Conservation (phyloP, 2,888 invertebrate genomes). For the Xestia sexstrigata region DNA sequence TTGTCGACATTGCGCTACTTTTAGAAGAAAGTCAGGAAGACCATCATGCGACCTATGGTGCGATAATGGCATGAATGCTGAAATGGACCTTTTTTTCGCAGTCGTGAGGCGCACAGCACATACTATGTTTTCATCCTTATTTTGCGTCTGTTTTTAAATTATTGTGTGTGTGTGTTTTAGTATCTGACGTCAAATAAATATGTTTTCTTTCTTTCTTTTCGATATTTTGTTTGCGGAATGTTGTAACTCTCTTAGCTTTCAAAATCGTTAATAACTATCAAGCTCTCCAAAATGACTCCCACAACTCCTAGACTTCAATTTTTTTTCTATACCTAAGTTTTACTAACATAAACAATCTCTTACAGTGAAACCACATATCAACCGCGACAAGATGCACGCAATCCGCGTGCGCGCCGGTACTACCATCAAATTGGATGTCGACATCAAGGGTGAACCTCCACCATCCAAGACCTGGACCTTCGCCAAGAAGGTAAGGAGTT, state of each 20-base stretch:
- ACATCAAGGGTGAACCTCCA: constrained; percentile 99
- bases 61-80: no score
- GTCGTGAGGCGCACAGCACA: no score
- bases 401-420: constrained; percentile 97
- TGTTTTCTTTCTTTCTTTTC: no score
- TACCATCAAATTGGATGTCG: constrained; percentile 97
- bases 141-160: no score
- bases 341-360: background rate
- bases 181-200: no score
- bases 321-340: no score
- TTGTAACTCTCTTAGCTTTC: background rate
- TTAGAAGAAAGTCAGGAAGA: background rate
- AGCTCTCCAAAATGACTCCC: background rate
- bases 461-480: constrained; percentile 97
- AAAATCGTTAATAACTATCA: no score
- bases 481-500: constrained; percentile 87
- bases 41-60: background rate
- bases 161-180: no score
- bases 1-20: background rate
- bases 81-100: no score
- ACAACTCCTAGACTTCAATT: background rate
- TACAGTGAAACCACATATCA: constrained; percentile 98
- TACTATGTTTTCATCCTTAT: no score
- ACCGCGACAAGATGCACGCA: constrained; percentile 97
- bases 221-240: background rate